phyloP scores from a whole-genome alignment of 2,888 invertebrate genomes.

The Perizoma affinitatum region DNA sequence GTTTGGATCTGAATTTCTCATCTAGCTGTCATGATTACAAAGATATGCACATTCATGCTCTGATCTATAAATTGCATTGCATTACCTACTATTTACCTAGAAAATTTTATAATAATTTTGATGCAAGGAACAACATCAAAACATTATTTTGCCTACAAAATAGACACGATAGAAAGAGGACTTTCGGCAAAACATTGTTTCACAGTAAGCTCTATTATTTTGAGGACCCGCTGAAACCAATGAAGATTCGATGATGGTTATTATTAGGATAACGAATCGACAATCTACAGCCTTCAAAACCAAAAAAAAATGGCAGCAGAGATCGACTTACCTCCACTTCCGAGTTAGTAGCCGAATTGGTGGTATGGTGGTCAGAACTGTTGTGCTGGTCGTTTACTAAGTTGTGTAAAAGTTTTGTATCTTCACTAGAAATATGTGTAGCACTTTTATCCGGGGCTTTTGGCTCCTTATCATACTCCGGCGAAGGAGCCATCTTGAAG shows the following conservation, averaged over 20 bases:
- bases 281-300: constrained; percentile 45
- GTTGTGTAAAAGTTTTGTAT: constrained; percentile 76
- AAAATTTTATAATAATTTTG: constrained; percentile 8
- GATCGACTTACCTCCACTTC: constrained; percentile 78
- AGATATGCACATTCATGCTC: constrained; percentile 11
- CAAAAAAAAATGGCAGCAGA: constrained; percentile 62
- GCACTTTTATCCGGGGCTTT: constrained; percentile 89
- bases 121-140: constrained; percentile 5
- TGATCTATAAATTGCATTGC: constrained; percentile 1
- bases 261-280: constrained; percentile 31
- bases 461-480: constrained; percentile 90
- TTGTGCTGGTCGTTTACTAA: constrained; percentile 69
- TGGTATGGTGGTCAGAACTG: constrained; percentile 69
- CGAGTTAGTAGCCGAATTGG: constrained; percentile 59
- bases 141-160: background rate
- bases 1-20: constrained; percentile 2
- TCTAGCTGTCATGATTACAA: background rate
- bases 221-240: constrained; percentile 7
- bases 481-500: constrained; percentile 91
- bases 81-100: background rate
- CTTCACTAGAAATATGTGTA: constrained; percentile 70
- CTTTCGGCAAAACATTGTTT: constrained; percentile 8
- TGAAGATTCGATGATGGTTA: constrained; percentile 9
- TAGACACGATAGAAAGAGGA: constrained; percentile 1
- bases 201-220: constrained; percentile 8